Base-by-base conservation (phyloP, 2,888 invertebrate genomes). In the Diarsia dahlii region DNA sequence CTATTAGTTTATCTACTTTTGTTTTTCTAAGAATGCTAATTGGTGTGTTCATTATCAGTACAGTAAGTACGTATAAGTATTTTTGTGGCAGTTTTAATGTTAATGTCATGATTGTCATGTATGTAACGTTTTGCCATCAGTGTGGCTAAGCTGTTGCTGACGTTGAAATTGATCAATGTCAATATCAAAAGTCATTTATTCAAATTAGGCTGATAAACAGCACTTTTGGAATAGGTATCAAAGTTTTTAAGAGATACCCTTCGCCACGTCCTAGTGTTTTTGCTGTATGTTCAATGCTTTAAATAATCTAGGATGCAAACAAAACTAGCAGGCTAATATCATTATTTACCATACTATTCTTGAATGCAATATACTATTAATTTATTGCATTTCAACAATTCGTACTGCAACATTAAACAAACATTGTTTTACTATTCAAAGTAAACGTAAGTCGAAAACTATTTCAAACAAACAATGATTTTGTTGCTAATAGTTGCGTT, bases 401-500 rank as follows among this genome's bases (percentile, higher is more conserved):
- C 45, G 50, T 76, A 71, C 52, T 70, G 52, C 69, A 70, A 72
- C 58, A 50, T 83, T 70, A 58, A 65, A 70, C 56, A 76, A 56
- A 70, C 56, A 70, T 70, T 62, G 18, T 77, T 64, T 62, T 23
- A 70, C 28, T 12, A 39, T 70, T 46, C 66, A 45, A 52, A 52
- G 52, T 60, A 52, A 60, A 60, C 56, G 15, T 56, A 58, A 60
- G 13, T 23, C 10, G 54, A 50, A 52, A 80, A 52, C 1, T 62
- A 48, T 13, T 65, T 28, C 48, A 34, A 69, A 23, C 64, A 64
- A 82, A 54, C 46, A 65, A 68, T 65, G 13, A 45, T 45, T 54
- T 70, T 56, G 46, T 64, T 64, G 54, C 39, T 80, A 80, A 81
- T 84, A 12, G 64, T 71, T 80, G 68, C 69, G 69, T 65, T 71